Percentiles rank a stretch among this genome's conserved stretches.
Conservation (phyloP, 2,888 invertebrate species). For the Periphyllus acericola region DNA sequence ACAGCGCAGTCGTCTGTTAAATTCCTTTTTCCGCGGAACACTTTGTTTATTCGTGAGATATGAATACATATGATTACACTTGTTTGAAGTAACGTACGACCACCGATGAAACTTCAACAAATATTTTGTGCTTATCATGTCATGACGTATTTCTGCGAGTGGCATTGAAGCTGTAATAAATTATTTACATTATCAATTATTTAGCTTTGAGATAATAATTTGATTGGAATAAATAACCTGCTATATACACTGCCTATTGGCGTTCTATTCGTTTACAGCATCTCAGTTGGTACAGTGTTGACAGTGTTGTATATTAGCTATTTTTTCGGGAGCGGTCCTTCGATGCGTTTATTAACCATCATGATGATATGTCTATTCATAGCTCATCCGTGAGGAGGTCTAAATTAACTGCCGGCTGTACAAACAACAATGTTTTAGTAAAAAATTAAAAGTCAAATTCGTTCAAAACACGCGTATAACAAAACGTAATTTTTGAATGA, state of each 20-base stretch:
- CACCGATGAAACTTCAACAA: neutral
- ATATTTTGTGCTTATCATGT: neutral
- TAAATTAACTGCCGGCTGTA: neutral
- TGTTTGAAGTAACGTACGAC: neutral
- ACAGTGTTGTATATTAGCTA: neutral
- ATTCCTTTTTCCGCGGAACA: neutral
- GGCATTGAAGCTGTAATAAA: slow-evolving; percentile 11
- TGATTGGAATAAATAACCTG: slow-evolving; percentile 1
- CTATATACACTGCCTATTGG: neutral
- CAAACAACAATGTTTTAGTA: neutral
- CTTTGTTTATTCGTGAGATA: neutral
- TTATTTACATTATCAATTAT: neutral
- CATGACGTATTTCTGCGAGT: neutral
- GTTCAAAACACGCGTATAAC: neutral
- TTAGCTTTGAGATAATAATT: neutral
- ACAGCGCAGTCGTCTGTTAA: too few relatives aligned
- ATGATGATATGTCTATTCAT: slow-evolving; percentile 23
- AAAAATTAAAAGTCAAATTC: neutral
- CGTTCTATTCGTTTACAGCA: neutral
- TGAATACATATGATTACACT: neutral
- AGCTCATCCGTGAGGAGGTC: slow-evolving; percentile 35
- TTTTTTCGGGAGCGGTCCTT: slow-evolving; percentile 1
- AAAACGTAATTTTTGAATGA: slow-evolving; percentile 2
- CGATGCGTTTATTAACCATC: slow-evolving; percentile 36
- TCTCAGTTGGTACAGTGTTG: neutral